Conservation (phyloP, 2,113 vertebrate species). For the Falco punctatus region DNA sequence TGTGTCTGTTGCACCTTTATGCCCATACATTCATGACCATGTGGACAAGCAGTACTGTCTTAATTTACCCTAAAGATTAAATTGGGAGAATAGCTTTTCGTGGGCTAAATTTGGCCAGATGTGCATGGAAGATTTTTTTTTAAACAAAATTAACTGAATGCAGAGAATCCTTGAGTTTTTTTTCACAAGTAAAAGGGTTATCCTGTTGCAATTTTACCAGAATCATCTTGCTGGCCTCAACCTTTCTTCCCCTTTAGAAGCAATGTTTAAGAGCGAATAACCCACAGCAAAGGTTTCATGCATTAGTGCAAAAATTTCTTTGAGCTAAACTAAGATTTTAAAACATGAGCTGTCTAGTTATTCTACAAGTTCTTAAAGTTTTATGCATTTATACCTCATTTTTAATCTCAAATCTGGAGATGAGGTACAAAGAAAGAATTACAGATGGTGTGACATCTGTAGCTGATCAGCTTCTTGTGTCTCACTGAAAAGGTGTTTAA, state of each 20-base stretch:
- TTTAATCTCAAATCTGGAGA: neutral
- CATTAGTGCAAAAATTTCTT: neutral
- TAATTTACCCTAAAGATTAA: neutral
- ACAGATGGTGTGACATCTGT: neutral
- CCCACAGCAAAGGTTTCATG: neutral
- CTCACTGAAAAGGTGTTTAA: neutral
- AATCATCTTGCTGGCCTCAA: neutral
- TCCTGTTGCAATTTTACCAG: neutral
- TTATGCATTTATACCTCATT: neutral
- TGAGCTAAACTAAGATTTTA: neutral
- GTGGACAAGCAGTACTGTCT: neutral
- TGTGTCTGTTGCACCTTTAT: neutral
- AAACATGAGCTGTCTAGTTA: neutral
- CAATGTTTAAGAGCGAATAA: neutral
- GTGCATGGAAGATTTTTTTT: neutral
- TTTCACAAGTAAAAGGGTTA: neutral
- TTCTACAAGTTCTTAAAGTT: neutral
- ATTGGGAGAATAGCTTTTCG: neutral
- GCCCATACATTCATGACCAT: neutral
- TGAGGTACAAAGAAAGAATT: neutral
- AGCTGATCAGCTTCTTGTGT: neutral
- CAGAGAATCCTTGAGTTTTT: neutral
- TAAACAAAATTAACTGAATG: neutral
- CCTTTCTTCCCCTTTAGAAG: neutral
- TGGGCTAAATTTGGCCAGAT: neutral